These are phyloP conservation scores for Agrotis segetum DNA, from an alignment of 2,888 invertebrate genomes.

Conservation along the genomic window DNA sequence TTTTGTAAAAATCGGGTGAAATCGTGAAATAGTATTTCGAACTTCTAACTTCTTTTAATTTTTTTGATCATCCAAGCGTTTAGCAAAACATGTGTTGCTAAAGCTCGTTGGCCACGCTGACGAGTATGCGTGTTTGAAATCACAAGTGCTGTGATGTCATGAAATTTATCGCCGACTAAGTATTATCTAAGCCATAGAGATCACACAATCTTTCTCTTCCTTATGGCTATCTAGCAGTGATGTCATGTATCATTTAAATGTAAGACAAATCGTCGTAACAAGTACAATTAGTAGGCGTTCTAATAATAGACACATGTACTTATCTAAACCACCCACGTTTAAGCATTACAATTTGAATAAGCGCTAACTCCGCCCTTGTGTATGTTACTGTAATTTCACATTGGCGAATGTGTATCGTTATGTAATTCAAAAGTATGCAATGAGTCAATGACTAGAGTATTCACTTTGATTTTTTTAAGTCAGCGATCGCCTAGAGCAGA, in stretches of 20 bases:
- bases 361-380: conserved; percentile 46
- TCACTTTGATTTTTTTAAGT: conserved; percentile 36
- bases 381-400: conserved; percentile 28
- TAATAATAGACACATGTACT: conserved; percentile 38
- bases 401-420: conserved; percentile 38
- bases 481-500: conserved; percentile 53
- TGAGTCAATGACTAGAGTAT: conserved; percentile 28
- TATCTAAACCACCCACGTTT: conserved; percentile 46
- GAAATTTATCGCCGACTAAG: conserved; percentile 52
- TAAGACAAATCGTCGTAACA: conserved; percentile 47
- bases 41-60: neutral
- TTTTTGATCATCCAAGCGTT: conserved; percentile 3
- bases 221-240: conserved; percentile 52
- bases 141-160: conserved; percentile 61
- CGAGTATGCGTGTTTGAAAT: conserved; percentile 59
- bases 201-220: conserved; percentile 71
- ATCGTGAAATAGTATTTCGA: neutral
- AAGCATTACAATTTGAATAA: conserved; percentile 33
- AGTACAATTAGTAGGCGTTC: conserved; percentile 53
- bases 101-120: conserved; percentile 52
- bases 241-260: conserved; percentile 63
- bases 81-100: conserved; percentile 33
- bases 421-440: conserved; percentile 44
- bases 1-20: neutral
- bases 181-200: conserved; percentile 69